Evolutionary conservation across 2,888 invertebrate species (phyloP).

Genomic region (Cephus spinipes): DNA sequence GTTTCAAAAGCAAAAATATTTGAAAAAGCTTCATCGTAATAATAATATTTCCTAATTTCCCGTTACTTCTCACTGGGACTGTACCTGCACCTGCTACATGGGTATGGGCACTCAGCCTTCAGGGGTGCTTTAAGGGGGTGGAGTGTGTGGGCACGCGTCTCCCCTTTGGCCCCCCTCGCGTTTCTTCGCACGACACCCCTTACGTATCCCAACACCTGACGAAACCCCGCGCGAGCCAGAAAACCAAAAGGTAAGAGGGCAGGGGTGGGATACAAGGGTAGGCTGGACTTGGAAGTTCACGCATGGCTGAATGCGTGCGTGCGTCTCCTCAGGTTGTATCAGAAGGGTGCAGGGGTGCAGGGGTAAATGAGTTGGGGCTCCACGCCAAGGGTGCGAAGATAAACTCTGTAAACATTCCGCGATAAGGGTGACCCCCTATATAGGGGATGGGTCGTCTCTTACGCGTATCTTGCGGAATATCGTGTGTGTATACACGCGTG

Average conservation of each 20-base stretch:
- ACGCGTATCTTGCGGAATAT: not conserved
- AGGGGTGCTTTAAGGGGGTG: not conserved
- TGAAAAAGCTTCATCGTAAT: not conserved
- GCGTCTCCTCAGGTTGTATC: not conserved
- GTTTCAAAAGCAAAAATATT: too few relatives aligned
- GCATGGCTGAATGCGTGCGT: not conserved
- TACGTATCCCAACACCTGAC: not conserved
- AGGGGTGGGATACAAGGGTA: not conserved
- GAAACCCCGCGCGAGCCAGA: not conserved
- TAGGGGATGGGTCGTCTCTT: not conserved
- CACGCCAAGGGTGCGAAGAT: conserved; percentile 43
- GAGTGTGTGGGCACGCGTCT: not conserved
- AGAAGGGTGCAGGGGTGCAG: not conserved
- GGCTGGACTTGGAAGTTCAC: not conserved
- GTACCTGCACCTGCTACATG: not conserved
- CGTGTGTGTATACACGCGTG: not conserved
- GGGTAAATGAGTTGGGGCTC: conserved; percentile 33
- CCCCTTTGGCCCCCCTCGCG: not conserved
- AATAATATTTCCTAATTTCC: not conserved
- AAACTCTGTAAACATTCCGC: conserved; percentile 50
- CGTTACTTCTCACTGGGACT: not conserved
- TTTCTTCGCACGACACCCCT: not conserved
- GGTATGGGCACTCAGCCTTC: not conserved
- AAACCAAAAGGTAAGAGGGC: not conserved
- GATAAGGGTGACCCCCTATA: conserved; percentile 18